Base-by-base conservation (phyloP, 2,113 vertebrate species). In the Prunella himalayana region DNA sequence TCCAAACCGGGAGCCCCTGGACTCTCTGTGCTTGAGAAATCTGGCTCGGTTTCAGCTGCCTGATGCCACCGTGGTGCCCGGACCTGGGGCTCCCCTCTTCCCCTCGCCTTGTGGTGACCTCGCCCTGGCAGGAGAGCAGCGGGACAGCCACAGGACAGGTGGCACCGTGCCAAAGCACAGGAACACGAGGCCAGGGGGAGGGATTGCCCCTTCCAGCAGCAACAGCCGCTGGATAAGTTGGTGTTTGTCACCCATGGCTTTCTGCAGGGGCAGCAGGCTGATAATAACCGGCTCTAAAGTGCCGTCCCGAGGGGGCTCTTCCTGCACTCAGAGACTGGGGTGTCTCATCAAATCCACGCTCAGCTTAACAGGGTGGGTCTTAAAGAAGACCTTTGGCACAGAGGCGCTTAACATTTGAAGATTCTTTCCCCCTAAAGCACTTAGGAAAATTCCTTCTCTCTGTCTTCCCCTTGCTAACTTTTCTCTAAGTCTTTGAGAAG, bases 191-290 rank as follows among this genome's bases (percentile, higher is more conserved):
- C 56, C 37, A 0, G 17, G 22, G 50, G 49, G 3, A 44, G 13
- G 79, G 24, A 71, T 50, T 20, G 50, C 5, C 45, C 64, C 7
- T 13, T 77, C 19, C 65, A 27, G 60, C 49, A 37, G 42, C 33
- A 19, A 2, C 63, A 51, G 53, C 28, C 0, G 0, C 80, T 51
- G 61, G 56, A 0, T n/a, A 2, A 24, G 0, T 6, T 17, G 35
- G 25, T 41, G 10, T 76, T 89, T 19, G 33, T 51, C 69, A 33
- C 6, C 63, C 15, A 0, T 44, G 1, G 4, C 45, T 15, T 30
- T 66, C 39, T 19, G 75, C 76, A 17, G 50, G 4, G 31, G 25
- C 65, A 41, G 63, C 56, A 11, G 77, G 45, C 33, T 9, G 24
- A 24, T 2, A 19, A 24, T 2, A 19, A 19, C 21, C 2, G 4